Base-by-base conservation (phyloP, 2,888 invertebrate genomes). In the Stramonita haemastoma region DNA sequence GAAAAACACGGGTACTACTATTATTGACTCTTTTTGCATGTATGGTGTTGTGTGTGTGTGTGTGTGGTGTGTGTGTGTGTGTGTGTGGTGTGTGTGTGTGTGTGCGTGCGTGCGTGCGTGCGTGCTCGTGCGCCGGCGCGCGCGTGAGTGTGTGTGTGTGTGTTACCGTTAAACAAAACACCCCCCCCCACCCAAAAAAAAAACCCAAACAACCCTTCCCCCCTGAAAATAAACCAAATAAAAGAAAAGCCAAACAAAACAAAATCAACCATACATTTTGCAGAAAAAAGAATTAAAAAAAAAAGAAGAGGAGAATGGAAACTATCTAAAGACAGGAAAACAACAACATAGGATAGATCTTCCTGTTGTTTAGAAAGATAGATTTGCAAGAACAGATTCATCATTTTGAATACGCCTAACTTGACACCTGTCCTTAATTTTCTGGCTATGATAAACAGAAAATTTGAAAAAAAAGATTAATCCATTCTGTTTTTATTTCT, bases 51-150 rank as follows among this genome's bases (percentile, higher is more conserved):
- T 81, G 81, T 81, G 81, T 81, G 81, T 81, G 81, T 81, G 81
- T 81, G 81, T 81, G 81, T 81, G 81, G 81, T 81, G 81, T 81
- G 81, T 81, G 81, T 81, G 81, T 81, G 81, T 81, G 81, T 81
- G 81, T 81, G 81, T 81, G 81, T 81, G 34, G 34, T 34, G 34
- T 34, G 32, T 81, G 34, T 34, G 81, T 15, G 81, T 81, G 81
- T 15, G 32, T 4, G 17, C 13, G 34, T 34, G 81, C 32, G 81
- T 34, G 34, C n/a, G 81, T 34, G 17, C 15, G 81, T 32, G 46
- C 8, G 8, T 46, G 19, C 11, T 11, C 32, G 81, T 34, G 34
- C n/a, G 81, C 6, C 60, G 11, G 17, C 15, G 81, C 5, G 46
- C 8, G 8, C 8, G 2, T 26, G 66, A 2, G 26, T 22, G 17